Evolutionary conservation across 2,113 vertebrate species (phyloP), one percentile per base, ranked within the genome.

Genomic region (Galbula dea): DNA sequence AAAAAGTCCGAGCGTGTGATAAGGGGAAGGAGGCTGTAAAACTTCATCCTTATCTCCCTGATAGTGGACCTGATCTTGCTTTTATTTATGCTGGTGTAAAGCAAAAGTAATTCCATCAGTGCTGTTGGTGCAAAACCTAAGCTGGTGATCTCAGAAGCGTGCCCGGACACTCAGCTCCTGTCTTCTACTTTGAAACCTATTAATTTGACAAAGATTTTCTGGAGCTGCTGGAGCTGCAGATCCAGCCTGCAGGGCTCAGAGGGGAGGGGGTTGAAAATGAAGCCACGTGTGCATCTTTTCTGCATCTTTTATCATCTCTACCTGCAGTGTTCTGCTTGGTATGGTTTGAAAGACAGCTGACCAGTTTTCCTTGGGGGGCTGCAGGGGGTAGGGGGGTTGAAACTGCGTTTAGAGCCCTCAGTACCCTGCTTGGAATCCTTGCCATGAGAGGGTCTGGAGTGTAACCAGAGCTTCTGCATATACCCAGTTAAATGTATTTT

Each of bases 1-100:
- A 88, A 91, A 86, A 92, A 90, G 76, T 83, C 80, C 0, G 10
- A 18, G 37, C 71, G 68, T 5, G 68, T 5, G 82, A 95, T 95
- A 94, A 96, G 93, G 91, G 63, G 51, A 91, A 67, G 62, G 79
- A 85, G 84, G 81, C 94, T 95, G 90, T 94, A 95, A 96, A 96
- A 95, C 93, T 92, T 89, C 82, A 45, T 30, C 78, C 94, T 96
- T 95, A 89, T 94, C 94, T 94, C 67, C 68, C 85, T 85, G 89
- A 93, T 68, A 93, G 92, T 22, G 86, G 86, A 78, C 92, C 81
- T 69, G 93, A 94, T 91, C 95, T 92, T 62, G 72, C 89, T 88
- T 90, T 95, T 94, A 86, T 96, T 95, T 93, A 59, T 88, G 87
- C 93, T 91, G 91, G 82, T 89, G 85, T 86, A 83, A 93, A 95